Evolutionary conservation across 1,140 invertebrate genomes (phyloP), one percentile per base, ranked within the genome.

Genomic region (Sycobia sp.): DNA sequence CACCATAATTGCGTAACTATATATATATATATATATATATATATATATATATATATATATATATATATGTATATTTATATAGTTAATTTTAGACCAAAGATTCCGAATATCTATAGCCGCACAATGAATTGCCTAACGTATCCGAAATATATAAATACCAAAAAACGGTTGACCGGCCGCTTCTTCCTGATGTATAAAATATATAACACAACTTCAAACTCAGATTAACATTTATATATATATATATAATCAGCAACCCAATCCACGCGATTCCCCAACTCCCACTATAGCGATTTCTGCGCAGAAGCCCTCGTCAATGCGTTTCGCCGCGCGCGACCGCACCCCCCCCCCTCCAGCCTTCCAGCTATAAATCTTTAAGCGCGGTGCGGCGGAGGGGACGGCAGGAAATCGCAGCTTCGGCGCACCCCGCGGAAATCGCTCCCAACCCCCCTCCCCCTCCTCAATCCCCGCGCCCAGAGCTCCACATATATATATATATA

Each of bases 321-420:
- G 49, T 55, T 62, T 34, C 51, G 32, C 18, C 23, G 9, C n/a
- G n/a, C n/a, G n/a, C n/a, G 23, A 47, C 51, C 51, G 25, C 41
- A 43, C 22, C 50, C n/a, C n/a, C n/a, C n/a, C n/a, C n/a, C n/a
- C n/a, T n/a, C n/a, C n/a, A n/a, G n/a, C n/a, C n/a, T n/a, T n/a
- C n/a, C n/a, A n/a, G 22, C 51, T 55, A 49, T 55, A 55, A 62
- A 62, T 62, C 60, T 20, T 62, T 46, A 47, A 25, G 32, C 22
- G n/a, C 2, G 10, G 16, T 7, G 9, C 39, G 13, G 9, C 29
- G 54, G 16, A 4, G 29, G 32, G 32, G 27, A 22, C 2, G n/a
- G n/a, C n/a, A n/a, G 55, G 18, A 46, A 46, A 57, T 57, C 43
- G 34, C 41, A 9, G 39, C 29, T 32, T 29, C 10, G 11, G 53